Conservation (phyloP, 1,140 invertebrate species). For the Drosophila elegans region DNA sequence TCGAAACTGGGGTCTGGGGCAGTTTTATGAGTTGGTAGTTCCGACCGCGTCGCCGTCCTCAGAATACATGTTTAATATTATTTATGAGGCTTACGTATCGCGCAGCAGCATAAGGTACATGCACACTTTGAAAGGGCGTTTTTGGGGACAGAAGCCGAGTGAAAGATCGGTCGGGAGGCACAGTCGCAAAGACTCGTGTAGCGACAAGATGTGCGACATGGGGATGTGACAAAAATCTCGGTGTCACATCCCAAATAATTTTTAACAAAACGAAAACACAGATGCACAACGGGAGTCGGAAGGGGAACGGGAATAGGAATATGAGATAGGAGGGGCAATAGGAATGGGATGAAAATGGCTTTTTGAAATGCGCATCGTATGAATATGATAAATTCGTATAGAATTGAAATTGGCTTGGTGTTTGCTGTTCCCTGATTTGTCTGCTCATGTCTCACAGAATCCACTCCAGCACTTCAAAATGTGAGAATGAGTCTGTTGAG, state of each 20-base stretch:
- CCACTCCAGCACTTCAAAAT: slow-evolving; percentile 36
- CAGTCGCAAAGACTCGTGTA: slow-evolving; percentile 29
- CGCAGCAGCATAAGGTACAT: slow-evolving; percentile 50
- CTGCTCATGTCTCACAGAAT: slow-evolving; percentile 31
- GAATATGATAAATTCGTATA: slow-evolving; percentile 77
- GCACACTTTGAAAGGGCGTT: slow-evolving; percentile 3
- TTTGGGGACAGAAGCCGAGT: slow-evolving; percentile 38
- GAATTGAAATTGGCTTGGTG: slow-evolving; percentile 55
- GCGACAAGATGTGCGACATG: slow-evolving; percentile 64
- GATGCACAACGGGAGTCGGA: slow-evolving; percentile 9
- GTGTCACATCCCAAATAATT: slow-evolving; percentile 80
- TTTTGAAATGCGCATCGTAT: slow-evolving; percentile 29
- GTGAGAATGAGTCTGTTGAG: slow-evolving; percentile 79
- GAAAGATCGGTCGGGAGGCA: slow-evolving; percentile 61
- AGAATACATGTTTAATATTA: slow-evolving; percentile 79
- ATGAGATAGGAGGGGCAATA: background rate
- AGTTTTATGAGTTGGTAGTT: slow-evolving; percentile 81
- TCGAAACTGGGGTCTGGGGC: slow-evolving; percentile 50
- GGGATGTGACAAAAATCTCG: slow-evolving; percentile 72
- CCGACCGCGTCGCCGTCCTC: slow-evolving; percentile 45
- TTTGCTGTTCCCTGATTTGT: slow-evolving; percentile 6
- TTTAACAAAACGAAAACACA: slow-evolving; percentile 67
- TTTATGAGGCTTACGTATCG: slow-evolving; percentile 69
- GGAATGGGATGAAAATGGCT: background rate
- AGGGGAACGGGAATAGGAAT: background rate